Conservation (phyloP, 2,888 invertebrate species). For the Yponomeuta malinellus region DNA sequence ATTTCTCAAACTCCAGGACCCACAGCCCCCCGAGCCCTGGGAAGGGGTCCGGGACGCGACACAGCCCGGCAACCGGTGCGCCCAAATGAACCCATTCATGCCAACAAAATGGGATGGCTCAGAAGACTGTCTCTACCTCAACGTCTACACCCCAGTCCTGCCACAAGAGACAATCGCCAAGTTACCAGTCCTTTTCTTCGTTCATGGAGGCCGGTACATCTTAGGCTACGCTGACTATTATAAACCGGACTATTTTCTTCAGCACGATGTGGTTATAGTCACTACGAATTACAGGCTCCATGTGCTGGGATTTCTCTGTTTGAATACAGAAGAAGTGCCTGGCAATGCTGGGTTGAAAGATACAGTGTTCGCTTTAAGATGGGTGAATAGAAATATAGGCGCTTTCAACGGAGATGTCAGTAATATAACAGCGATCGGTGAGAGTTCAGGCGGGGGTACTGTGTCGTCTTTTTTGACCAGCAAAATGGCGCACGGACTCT, state of each 20-base stretch:
- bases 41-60: slow-evolving; percentile 76
- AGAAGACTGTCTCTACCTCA: slow-evolving; percentile 82
- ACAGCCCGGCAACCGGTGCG: slow-evolving; percentile 76
- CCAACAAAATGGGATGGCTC: slow-evolving; percentile 51
- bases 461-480: slow-evolving; percentile 42
- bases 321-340: slow-evolving; percentile 53
- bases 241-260: slow-evolving; percentile 52
- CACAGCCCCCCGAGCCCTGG: slow-evolving; percentile 75
- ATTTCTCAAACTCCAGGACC: slow-evolving; percentile 58
- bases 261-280: slow-evolving; percentile 52
- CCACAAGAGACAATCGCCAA: slow-evolving; percentile 42
- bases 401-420: slow-evolving; percentile 48
- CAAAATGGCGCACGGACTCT: slow-evolving; percentile 46
- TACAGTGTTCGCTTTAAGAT: slow-evolving; percentile 48
- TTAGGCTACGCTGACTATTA: slow-evolving; percentile 72
- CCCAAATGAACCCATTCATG: slow-evolving; percentile 67
- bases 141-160: slow-evolving; percentile 78
- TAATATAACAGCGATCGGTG: slow-evolving; percentile 55
- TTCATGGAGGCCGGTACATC: slow-evolving; percentile 74
- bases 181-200: slow-evolving; percentile 72
- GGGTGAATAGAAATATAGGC: slow-evolving; percentile 53
- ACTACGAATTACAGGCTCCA: slow-evolving; percentile 58
- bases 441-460: slow-evolving; percentile 54
- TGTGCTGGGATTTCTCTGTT: slow-evolving; percentile 53
- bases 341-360: slow-evolving; percentile 62